These are phyloP conservation scores for Prunella himalayana DNA, from an alignment of 2,113 vertebrate genomes.

Conservation along the genomic window DNA sequence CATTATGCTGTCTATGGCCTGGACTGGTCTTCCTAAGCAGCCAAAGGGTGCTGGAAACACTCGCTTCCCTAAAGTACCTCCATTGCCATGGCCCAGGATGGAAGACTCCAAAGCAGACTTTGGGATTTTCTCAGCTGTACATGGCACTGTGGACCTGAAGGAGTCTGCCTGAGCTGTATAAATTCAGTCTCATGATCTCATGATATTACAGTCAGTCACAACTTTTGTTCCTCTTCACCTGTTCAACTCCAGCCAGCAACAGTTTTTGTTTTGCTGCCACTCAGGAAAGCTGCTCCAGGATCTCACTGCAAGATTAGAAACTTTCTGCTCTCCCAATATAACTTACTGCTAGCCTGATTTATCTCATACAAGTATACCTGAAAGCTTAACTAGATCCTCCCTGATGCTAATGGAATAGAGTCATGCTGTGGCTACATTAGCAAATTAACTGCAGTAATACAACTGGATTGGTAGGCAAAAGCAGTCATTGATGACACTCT, in stretches of 20 bases:
- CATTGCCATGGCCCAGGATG: neutral
- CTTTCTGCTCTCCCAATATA: neutral
- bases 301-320: neutral
- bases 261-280: neutral
- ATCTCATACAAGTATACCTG: neutral
- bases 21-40: neutral
- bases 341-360: neutral
- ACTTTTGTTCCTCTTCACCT: neutral
- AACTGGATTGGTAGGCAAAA: neutral
- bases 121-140: neutral
- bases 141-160: neutral
- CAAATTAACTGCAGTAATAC: neutral
- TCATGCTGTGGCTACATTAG: neutral
- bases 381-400: neutral
- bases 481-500: neutral
- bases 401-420: neutral
- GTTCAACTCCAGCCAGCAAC: neutral
- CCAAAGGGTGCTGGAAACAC: accelerated
- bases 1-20: neutral
- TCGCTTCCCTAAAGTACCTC: neutral
- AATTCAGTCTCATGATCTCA: neutral
- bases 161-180: neutral
- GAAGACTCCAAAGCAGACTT: neutral
- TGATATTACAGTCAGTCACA: neutral
- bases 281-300: neutral